These are phyloP conservation scores for Triplophysa siluroides DNA, from an alignment of 2,113 vertebrate species.

Conservation along the genomic window DNA sequence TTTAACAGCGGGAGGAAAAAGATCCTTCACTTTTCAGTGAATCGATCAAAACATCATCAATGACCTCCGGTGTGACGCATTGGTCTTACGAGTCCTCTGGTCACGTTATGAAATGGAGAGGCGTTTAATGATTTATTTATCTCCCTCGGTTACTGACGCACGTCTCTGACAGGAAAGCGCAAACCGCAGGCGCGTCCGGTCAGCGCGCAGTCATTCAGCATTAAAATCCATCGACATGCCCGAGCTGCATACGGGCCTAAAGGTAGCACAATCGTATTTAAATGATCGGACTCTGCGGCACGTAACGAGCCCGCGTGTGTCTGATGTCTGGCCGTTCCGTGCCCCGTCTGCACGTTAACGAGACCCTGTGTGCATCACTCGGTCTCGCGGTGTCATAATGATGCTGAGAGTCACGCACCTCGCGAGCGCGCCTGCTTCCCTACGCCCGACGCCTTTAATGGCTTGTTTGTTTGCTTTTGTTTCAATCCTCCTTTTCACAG, in stretches of 20 bases:
- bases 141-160: conserved; percentile 14
- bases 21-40: not conserved
- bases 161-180: conserved; percentile 27
- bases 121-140: conserved; percentile 35
- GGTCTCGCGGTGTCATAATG: conserved; percentile 43
- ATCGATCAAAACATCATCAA: conserved; percentile 21
- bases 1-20: not conserved
- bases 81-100: not conserved
- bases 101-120: conserved; percentile 20
- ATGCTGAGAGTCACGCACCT: conserved; percentile 41
- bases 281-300: conserved; percentile 31
- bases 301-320: conserved; percentile 51
- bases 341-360: conserved; percentile 49
- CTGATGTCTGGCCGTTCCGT: conserved; percentile 37
- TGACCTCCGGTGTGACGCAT: not conserved
- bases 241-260: not conserved
- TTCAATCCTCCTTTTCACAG: conserved; percentile 40
- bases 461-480: conserved; percentile 52
- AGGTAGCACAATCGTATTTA: conserved; percentile 30
- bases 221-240: conserved; percentile 28
- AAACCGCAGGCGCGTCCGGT: conserved; percentile 11
- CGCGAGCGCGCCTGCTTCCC: conserved; percentile 3
- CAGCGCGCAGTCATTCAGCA: conserved; percentile 11
- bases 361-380: conserved; percentile 52
- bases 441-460: conserved; percentile 45